Conservation (phyloP, 2,797 vertebrate genomes). For the Ispidina lecontei region DNA sequence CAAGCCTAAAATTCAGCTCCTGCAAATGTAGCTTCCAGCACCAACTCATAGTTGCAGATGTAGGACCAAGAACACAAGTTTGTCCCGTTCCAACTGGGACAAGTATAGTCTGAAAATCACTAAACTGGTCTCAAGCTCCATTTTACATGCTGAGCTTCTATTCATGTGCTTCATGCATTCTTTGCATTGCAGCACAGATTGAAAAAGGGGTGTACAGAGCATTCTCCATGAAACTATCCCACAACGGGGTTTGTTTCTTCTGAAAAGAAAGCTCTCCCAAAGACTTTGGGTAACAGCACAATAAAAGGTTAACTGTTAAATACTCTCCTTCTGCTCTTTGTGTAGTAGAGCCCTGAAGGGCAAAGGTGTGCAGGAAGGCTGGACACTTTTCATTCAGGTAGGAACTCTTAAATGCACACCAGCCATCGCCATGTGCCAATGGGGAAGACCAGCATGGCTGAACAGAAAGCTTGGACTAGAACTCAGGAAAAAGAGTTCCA, state of each 20-base stretch:
- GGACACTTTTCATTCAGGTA: not conserved
- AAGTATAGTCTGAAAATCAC: not conserved
- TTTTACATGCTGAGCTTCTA: not conserved
- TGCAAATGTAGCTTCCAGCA: not conserved
- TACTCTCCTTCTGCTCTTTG: not conserved
- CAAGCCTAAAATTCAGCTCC: not conserved
- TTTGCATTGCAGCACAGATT: not conserved
- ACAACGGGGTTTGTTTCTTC: not conserved
- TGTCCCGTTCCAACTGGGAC: not conserved
- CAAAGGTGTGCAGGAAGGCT: not conserved
- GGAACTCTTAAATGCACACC: not conserved
- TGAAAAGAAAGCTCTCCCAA: not conserved
- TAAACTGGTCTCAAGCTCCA: not conserved
- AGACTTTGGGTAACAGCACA: not conserved
- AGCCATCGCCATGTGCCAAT: fast-evolving
- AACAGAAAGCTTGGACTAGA: not conserved
- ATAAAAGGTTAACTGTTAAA: not conserved
- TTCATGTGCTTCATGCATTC: not conserved
- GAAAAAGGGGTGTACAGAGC: not conserved
- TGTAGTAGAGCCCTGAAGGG: not conserved
- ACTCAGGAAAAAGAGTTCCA: not conserved
- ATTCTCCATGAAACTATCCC: not conserved
- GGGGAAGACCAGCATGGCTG: not conserved
- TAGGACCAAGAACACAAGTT: not conserved
- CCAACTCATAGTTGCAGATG: not conserved